These are phyloP conservation scores for Adelognathus sp. DNA, from an alignment of 2,888 invertebrate genomes.

Conservation along the genomic window DNA sequence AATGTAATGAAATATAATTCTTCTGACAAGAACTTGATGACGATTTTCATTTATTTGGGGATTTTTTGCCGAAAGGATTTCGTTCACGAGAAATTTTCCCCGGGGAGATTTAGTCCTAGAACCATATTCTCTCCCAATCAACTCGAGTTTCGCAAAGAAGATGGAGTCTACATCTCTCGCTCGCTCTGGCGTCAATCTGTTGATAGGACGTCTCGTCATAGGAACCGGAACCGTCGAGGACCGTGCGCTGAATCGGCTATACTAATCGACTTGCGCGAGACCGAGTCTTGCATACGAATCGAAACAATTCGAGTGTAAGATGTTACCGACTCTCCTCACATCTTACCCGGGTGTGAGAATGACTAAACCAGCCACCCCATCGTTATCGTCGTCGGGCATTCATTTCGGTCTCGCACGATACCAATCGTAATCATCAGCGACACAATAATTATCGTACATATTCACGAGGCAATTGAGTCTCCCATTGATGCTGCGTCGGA, in stretches of 20 bases:
- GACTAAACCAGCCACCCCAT: neutral
- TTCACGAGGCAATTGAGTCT: too few species aligned
- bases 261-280: constrained; percentile 67
- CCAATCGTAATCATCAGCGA: too few species aligned
- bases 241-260: constrained; percentile 77
- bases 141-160: neutral
- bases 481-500: too few species aligned
- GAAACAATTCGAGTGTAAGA: constrained; percentile 44
- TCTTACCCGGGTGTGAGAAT: neutral
- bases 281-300: constrained; percentile 74
- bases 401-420: neutral
- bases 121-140: neutral
- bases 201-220: too few species aligned
- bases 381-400: neutral
- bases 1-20: too few species aligned
- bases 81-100: too few species aligned
- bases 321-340: constrained; percentile 13
- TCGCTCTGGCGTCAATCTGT: too few species aligned
- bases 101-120: too few species aligned
- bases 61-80: too few species aligned
- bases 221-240: constrained; percentile 77
- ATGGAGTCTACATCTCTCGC: neutral
- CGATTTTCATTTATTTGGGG: too few species aligned
- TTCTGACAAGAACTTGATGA: too few species aligned
- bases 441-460: too few species aligned